Conservation (phyloP, 2,888 invertebrate species). For the Andrena dorsata region DNA sequence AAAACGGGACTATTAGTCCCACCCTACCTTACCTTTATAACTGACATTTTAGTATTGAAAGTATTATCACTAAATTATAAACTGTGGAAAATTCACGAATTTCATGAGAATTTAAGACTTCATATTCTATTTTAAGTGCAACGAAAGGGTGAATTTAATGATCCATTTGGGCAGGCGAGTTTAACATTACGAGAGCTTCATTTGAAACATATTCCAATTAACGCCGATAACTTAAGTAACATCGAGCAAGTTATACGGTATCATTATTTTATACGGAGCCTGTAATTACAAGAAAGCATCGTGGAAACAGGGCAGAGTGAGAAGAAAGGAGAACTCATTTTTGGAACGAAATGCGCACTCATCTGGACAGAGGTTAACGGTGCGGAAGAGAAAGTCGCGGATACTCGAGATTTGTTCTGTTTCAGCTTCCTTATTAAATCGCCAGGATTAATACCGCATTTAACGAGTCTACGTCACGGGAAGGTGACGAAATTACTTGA, state of each 20-base stretch:
- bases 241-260: too few species aligned
- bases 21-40: too few species aligned
- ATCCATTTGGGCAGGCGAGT: too few species aligned
- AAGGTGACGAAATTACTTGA: slow-evolving; percentile 1
- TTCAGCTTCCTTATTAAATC: background rate
- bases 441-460: background rate
- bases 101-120: too few species aligned
- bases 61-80: too few species aligned
- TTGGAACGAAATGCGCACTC: background rate
- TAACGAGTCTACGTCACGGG: background rate
- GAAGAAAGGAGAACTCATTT: background rate
- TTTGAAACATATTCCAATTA: too few species aligned
- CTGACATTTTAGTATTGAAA: too few species aligned
- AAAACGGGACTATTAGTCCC: too few species aligned
- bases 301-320: background rate
- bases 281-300: background rate
- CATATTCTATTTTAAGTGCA: too few species aligned
- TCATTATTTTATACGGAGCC: background rate
- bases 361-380: background rate
- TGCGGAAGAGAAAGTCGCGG: background rate
- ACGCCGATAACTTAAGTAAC: background rate
- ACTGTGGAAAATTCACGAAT: too few species aligned
- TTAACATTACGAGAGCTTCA: too few species aligned
- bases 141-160: too few species aligned
- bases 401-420: background rate